A percentile compares a stretch with the other conserved stretches of the same genome.
Conservation (phyloP, 2,113 vertebrate species). For the Sula dactylatra region DNA sequence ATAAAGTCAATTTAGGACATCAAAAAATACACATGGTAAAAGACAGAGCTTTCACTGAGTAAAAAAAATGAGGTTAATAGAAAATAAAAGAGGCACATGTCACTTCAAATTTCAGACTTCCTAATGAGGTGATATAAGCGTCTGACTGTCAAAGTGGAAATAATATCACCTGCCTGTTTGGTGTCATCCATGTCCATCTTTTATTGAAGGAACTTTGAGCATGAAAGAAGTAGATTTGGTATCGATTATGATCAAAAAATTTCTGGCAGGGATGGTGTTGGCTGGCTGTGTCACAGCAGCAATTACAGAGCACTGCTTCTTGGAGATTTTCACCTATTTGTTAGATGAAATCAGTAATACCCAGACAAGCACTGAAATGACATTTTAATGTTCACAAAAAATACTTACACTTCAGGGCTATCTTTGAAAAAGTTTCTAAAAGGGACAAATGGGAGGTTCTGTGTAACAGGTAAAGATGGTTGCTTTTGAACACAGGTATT, state of each 20-base stretch:
- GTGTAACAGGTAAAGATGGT: not conserved
- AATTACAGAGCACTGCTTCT: constrained; percentile 62
- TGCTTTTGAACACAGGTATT: not conserved
- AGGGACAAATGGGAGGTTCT: not conserved
- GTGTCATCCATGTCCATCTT: not conserved
- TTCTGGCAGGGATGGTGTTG: constrained; percentile 3
- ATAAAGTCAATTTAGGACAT: not conserved
- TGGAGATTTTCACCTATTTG: constrained; percentile 51
- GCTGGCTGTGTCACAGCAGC: constrained; percentile 45
- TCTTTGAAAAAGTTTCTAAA: constrained; percentile 50
- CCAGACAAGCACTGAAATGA: constrained; percentile 62
- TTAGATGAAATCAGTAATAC: constrained; percentile 74
- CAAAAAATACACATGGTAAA: not conserved
- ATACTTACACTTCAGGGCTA: constrained; percentile 39
- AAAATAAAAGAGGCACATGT: not conserved
- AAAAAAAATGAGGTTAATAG: not conserved
- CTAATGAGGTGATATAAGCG: not conserved
- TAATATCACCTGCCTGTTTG: not conserved
- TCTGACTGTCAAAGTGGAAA: not conserved
- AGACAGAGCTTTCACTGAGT: not conserved
- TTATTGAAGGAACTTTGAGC: not conserved
- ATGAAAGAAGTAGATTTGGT: not conserved
- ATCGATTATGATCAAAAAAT: constrained; percentile 60
- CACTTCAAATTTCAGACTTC: not conserved
- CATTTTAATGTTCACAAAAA: constrained; percentile 69